Conservation (phyloP, 2,888 invertebrate genomes). For the Parochlus steinenii region DNA sequence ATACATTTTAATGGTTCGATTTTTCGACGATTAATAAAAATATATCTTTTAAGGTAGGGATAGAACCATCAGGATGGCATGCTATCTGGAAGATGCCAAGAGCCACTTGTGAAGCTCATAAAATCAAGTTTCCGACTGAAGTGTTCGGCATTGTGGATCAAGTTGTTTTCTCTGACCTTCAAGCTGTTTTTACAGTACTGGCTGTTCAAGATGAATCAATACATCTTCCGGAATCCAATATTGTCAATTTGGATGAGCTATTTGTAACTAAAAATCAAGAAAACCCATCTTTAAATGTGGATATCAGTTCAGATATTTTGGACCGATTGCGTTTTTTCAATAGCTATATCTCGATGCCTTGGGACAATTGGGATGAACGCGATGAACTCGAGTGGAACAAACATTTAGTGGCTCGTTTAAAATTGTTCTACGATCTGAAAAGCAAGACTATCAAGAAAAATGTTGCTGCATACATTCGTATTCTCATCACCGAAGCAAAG, state of each 20-base stretch:
- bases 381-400: conserved; percentile 37
- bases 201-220: conserved; percentile 40
- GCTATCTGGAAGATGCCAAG: conserved; percentile 46
- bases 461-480: conserved; percentile 34
- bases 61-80: conserved; percentile 42
- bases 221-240: conserved; percentile 36
- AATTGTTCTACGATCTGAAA: conserved; percentile 40
- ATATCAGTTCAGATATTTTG: conserved; percentile 37
- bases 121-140: conserved; percentile 41
- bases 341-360: conserved; percentile 41
- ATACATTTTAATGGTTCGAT: background rate
- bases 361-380: conserved; percentile 43
- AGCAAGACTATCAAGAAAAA: conserved; percentile 34
- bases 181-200: conserved; percentile 34
- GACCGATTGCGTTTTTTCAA: conserved; percentile 43
- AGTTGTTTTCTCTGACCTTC: conserved; percentile 32
- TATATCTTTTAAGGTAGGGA: conserved; percentile 36
- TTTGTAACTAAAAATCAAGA: conserved; percentile 40
- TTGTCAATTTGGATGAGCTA: conserved; percentile 36
- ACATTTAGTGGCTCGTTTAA: conserved; percentile 36
- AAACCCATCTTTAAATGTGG: conserved; percentile 33
- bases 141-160: conserved; percentile 37
- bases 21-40: too few species aligned
- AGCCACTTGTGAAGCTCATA: conserved; percentile 36
- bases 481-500: conserved; percentile 35